A percentile compares a stretch with the other conserved stretches of the same genome.
Evolutionary conservation across 2,888 invertebrate species (phyloP).

Genomic region (Achlya flavicornis): DNA sequence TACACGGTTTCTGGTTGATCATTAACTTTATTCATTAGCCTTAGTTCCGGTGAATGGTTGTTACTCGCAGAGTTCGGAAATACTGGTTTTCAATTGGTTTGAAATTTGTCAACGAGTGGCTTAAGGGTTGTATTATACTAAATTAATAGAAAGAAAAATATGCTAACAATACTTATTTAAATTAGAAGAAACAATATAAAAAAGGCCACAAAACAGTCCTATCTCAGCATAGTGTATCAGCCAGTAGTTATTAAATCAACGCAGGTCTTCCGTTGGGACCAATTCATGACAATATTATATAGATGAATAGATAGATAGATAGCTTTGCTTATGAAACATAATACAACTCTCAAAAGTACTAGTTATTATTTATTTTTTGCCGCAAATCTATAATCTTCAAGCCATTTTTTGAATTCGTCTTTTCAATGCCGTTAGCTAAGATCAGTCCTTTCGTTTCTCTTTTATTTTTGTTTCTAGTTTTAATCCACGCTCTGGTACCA

Average conservation of each 20-base stretch:
- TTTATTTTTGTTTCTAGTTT: slow-evolving; percentile 9
- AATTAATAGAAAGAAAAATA: no score
- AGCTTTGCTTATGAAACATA: no score
- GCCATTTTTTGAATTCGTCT: neutral
- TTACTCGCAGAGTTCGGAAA: slow-evolving; percentile 12
- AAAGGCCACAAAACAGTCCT: no score
- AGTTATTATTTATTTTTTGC: neutral
- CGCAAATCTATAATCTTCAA: neutral
- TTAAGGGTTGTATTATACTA: neutral
- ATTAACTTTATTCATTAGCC: slow-evolving; percentile 66
- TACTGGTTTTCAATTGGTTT: neutral
- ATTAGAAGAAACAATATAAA: no score
- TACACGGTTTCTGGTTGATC: slow-evolving; percentile 33
- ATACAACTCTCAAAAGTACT: no score
- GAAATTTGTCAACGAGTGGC: neutral
- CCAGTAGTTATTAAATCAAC: no score
- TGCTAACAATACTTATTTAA: no score
- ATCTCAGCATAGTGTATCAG: no score
- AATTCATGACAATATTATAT: no score
- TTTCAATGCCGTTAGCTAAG: slow-evolving; percentile 8
- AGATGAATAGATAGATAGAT: no score
- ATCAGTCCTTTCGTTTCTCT: neutral
- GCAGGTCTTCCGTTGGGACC: no score
- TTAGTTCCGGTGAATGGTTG: slow-evolving; percentile 39
- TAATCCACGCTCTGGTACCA: slow-evolving; percentile 10